Percentiles rank a stretch among this genome's conserved stretches.
Conservation (phyloP, 2,888 invertebrate species). For the Lucinisca nassula region DNA sequence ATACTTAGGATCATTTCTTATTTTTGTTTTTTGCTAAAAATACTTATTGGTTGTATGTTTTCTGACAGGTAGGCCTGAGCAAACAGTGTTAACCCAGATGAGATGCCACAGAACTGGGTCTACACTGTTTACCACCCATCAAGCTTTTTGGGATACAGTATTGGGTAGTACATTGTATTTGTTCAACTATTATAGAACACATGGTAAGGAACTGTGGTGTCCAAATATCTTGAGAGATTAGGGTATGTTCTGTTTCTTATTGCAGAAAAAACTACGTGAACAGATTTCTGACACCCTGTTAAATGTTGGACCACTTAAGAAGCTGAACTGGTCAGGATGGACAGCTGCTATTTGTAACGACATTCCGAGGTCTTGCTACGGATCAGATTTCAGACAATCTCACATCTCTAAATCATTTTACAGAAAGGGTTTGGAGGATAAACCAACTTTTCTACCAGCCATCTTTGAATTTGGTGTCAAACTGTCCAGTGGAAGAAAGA, state of each 20-base stretch:
- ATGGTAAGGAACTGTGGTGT: too few species aligned
- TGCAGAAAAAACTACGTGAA: background rate
- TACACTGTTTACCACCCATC: too few species aligned
- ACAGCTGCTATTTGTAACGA: background rate
- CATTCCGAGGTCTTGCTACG: background rate
- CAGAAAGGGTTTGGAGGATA: background rate
- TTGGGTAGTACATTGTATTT: too few species aligned
- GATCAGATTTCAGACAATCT: background rate
- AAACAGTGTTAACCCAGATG: too few species aligned
- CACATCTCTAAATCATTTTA: background rate
- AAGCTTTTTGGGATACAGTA: too few species aligned
- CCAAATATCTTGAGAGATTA: too few species aligned
- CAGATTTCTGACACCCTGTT: background rate
- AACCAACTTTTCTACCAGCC: background rate
- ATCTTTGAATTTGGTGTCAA: background rate
- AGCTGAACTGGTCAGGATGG: background rate
- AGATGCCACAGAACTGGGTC: too few species aligned
- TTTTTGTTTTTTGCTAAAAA: too few species aligned
- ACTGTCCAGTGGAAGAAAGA: background rate
- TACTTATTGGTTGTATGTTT: too few species aligned
- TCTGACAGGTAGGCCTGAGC: too few species aligned
- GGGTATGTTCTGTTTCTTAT: background rate
- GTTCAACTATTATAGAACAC: too few species aligned
- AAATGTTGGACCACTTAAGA: background rate
- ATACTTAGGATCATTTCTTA: too few species aligned